Base-by-base conservation (phyloP, 2,888 invertebrate species). In the Plagodis pulveraria region DNA sequence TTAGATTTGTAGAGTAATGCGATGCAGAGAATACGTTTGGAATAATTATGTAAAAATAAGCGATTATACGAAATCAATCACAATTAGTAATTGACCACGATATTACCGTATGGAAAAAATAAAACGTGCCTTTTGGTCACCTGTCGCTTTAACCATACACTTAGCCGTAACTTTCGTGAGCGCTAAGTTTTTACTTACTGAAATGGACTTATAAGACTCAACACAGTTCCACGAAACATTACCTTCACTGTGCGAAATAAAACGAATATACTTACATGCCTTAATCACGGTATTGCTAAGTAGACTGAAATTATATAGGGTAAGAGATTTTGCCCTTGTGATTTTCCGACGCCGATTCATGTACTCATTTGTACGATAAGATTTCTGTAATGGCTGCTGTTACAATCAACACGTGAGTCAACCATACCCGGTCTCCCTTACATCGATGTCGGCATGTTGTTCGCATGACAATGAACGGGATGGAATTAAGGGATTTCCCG, bases 1-100 rank as follows among this genome's bases (percentile, higher is more conserved):
- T 70, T 70, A 70, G 66, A 58, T n/a, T 43, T 58, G 66, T 59
- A 86, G 87, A 76, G 76, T 78, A 82, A 34, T 40, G 5, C 6
- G 6, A 42, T 5, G 42, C 12, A 42, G 49, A 5, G 5, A 43
- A 34, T 47, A n/a, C 11, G 22, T 22, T 43, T 38, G 6, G 1
- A 8, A 1, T 38, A 8, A 8, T 38, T 38, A 38, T 38, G 7
- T 43, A 43, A 22, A 22, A 22, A 22, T 22, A 22, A 22, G 22
- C 1, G 22, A n/a, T n/a, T n/a, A n/a, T n/a, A n/a, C n/a, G n/a
- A n/a, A 22, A 22, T 22, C 22, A 22, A 2, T 22, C 4, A 22
- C 22, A 22, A 22, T n/a, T n/a, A 22, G 22, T 22, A 22, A 2
- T 22, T 22, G 22, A 22, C 22, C 22, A 22, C 22, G 22, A 22